A percentile compares a stretch with the other conserved stretches of the same genome.
Conservation (phyloP, 2,113 vertebrate species). For the Lycaon pictus region DNA sequence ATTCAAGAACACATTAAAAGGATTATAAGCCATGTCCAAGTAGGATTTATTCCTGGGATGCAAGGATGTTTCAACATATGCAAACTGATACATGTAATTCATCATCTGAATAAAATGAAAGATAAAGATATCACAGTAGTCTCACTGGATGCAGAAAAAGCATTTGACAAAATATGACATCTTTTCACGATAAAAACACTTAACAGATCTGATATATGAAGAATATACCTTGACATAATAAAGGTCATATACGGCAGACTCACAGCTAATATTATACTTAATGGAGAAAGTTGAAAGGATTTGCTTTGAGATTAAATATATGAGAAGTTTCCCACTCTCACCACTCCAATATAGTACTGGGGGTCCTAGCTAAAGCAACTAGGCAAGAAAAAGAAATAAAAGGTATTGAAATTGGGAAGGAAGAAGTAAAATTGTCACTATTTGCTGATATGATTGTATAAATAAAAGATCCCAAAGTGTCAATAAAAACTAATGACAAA, state of each 20-base stretch:
- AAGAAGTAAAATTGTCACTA: not conserved
- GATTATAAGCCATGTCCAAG: not conserved
- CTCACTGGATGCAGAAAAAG: not conserved
- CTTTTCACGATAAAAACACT: not conserved
- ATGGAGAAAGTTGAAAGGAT: not conserved
- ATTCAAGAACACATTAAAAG: not conserved
- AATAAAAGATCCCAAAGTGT: not conserved
- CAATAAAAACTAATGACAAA: not conserved
- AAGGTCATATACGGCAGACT: not conserved
- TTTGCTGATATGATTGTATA: not conserved
- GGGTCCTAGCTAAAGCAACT: not conserved
- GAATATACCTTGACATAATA: not conserved
- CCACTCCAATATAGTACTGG: not conserved
- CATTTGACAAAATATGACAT: not conserved
- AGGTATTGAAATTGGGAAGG: not conserved
- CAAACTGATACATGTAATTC: not conserved
- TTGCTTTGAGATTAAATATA: not conserved
- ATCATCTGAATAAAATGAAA: not conserved
- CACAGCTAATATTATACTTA: not conserved
- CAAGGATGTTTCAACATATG: not conserved
- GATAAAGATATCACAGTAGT: not conserved
- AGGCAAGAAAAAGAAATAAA: not conserved
- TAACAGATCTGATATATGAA: not conserved
- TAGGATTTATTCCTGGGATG: not conserved
- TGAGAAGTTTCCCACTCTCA: not conserved